Evolutionary conservation across 2,888 invertebrate species (phyloP).

Genomic region (Leptopilina drosophilae): DNA sequence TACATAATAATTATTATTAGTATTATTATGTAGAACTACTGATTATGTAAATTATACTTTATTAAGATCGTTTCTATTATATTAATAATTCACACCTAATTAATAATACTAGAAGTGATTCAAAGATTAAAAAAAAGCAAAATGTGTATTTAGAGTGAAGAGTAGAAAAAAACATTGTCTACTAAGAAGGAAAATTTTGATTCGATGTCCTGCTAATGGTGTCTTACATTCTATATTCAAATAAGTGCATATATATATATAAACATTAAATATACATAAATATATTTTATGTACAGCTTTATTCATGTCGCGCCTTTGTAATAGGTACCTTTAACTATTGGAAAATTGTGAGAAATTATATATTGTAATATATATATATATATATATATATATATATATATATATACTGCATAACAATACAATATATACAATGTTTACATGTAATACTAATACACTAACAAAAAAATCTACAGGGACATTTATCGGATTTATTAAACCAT

Average conservation of each 20-base stretch:
- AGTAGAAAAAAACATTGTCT: not conserved
- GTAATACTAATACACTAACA: not conserved
- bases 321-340: conserved; percentile 11
- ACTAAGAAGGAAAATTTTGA: not conserved
- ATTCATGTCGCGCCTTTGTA: conserved; percentile 36
- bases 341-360: conserved; percentile 22
- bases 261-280: conserved; percentile 22
- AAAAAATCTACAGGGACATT: conserved; percentile 24
- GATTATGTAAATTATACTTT: not conserved
- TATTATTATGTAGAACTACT: too few species aligned
- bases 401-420: conserved; percentile 6
- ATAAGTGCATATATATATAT: not conserved
- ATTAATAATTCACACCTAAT: too few species aligned
- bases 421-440: conserved; percentile 16
- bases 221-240: conserved; percentile 34
- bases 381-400: not conserved
- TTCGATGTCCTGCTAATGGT: conserved; percentile 38
- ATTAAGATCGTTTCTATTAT: not conserved
- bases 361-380: not conserved
- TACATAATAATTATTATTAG: too few species aligned
- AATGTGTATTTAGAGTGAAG: not conserved
- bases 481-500: conserved; percentile 28
- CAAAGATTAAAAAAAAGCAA: not conserved
- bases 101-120: not conserved
- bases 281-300: conserved; percentile 41